Evolutionary conservation across 2,113 vertebrate genomes (phyloP), one percentile per base, ranked within the genome.

Genomic region (Ceuthmochares aereus): DNA sequence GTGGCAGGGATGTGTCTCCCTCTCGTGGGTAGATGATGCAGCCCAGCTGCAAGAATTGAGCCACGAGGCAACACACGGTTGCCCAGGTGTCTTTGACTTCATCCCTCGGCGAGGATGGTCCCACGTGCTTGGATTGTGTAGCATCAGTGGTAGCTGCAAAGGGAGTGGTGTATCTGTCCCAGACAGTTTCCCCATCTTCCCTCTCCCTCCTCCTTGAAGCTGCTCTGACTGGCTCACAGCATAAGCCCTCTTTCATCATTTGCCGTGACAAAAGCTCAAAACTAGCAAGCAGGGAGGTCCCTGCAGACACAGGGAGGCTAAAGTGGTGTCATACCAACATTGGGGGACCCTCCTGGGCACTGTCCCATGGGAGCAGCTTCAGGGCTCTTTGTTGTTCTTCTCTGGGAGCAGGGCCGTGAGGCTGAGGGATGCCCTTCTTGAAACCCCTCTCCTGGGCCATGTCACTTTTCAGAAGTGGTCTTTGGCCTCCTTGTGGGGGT

Each of bases 61-160:
- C 49, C 5, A 6, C 20, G 25, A 40, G 10, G 5, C 1, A 5
- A 36, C 16, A n/a, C 22, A 7, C 0, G 1, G 25, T 36, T 56
- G 30, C 40, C 42, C 26, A 6, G 32, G 34, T 56, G 49, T 34
- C 54, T 68, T 60, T 47, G n/a, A 55, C 12, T 8, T 67, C 19
- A 59, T n/a, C 27, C 60, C 52, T 12, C 32, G 20, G 21, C 51
- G 45, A 51, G 49, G 49, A 25, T 6, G 21, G 3, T 5, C 34
- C 68, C 36, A n/a, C 12, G 15, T 16, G 56, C 29, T 12, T 6
- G 4, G 14, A 34, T 36, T 80, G 17, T 58, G 43, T 45, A 43
- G 52, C 34, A 34, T 30, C 42, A 76, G 62, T 2, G 4, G 51
- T 73, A 67, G 34, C 14, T 0, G 3, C 68, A 73, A 51, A 34